Percentiles rank a stretch among this genome's conserved stretches.
phyloP scores from a whole-genome alignment of 2,797 vertebrate species.

The Trematomus bernacchii region DNA sequence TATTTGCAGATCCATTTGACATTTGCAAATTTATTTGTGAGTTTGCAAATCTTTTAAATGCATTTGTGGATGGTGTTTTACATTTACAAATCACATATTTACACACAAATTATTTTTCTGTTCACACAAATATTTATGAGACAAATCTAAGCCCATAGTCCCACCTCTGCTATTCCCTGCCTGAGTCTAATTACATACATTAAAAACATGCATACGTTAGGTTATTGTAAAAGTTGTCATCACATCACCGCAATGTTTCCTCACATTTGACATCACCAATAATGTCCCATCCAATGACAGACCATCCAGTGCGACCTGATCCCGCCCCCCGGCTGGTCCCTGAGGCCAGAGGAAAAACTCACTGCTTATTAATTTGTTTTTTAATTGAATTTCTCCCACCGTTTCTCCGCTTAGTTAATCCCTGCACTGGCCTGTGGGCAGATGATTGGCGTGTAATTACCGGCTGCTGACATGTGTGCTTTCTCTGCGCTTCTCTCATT shows the following conservation, averaged over 20 bases:
- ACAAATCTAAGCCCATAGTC: too few species aligned
- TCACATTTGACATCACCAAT: constrained; percentile 29
- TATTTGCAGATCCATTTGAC: too few species aligned
- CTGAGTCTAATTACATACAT: background rate
- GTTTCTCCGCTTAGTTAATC: constrained; percentile 83
- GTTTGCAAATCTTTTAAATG: too few species aligned
- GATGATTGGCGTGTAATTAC: constrained; percentile 87
- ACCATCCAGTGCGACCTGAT: constrained; percentile 20
- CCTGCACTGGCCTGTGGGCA: constrained; percentile 73
- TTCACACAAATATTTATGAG: too few species aligned
- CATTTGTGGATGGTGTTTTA: too few species aligned
- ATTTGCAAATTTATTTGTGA: too few species aligned
- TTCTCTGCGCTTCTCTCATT: constrained; percentile 49
- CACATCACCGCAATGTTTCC: background rate
- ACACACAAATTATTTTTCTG: too few species aligned
- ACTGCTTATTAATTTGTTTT: constrained; percentile 79
- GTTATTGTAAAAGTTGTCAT: background rate
- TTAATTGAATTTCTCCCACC: constrained; percentile 84
- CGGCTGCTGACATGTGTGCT: constrained; percentile 72
- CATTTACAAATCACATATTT: too few species aligned
- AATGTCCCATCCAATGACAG: constrained; percentile 23
- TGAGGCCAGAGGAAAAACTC: constrained; percentile 54
- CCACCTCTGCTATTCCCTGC: background rate
- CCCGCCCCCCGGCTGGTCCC: constrained; percentile 28
- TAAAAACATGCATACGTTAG: constrained; percentile 10